Evolutionary conservation across 2,797 vertebrate genomes (phyloP), one percentile per base, ranked within the genome.

Genomic region (Gephyroberyx darwinii): DNA sequence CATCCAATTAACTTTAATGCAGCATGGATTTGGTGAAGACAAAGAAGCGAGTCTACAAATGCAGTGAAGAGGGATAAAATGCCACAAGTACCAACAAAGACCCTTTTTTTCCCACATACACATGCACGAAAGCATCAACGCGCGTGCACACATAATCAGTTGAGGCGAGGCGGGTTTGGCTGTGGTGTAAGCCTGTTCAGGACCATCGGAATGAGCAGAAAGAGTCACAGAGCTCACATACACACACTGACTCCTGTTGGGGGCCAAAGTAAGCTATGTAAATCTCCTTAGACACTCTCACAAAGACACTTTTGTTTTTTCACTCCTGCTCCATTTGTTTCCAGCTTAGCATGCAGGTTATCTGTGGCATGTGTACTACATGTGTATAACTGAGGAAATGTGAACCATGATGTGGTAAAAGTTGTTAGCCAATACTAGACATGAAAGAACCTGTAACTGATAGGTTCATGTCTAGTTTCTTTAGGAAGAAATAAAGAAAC

Each of bases 221-320:
- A 82, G 68, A 84, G 70, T 76, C 51, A 53, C 13, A 43, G 51
- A 58, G 37, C 10, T 43, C 14, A n/a, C 31, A 17, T 50, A 60
- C 68, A 22, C 22, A 78, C 22, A 66, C 53, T 85, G 84, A 87
- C 85, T 86, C 80, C 78, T 78, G 70, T 50, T 80, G 72, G 57
- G 67, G 75, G 69, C 71, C 66, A 82, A 85, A 78, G 69, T 89
- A 90, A 90, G 81, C 89, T 73, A 84, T 76, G 73, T 80, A 93
- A 94, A 94, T 93, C 92, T 87, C 52, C 75, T 86, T 90, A 91
- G 80, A 79, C 55, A 79, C 84, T 78, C 47, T 19, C 88, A 94
- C 92, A 94, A 93, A 89, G 88, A 86, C 68, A 71, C 82, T 77
- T 88, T 91, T 94, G 92, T 94, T 85, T 69, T 85, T 84, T 79